Base-by-base conservation (phyloP, 2,113 vertebrate species). In the Eublepharis macularius region DNA sequence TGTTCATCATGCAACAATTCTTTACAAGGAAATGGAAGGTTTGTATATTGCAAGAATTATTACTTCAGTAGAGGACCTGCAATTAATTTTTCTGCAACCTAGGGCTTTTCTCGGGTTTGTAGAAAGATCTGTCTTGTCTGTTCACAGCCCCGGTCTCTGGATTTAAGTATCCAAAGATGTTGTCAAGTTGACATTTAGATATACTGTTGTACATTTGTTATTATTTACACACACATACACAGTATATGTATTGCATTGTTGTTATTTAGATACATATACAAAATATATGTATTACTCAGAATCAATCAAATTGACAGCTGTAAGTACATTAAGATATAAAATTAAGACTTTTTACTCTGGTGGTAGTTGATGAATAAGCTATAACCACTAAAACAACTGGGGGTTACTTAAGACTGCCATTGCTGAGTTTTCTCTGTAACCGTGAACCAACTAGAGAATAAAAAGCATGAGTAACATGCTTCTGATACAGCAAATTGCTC, bases 401-500 rank as follows among this genome's bases (percentile, higher is more conserved):
- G 19, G 79, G 84, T 87, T 76, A n/a, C n/a, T n/a, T n/a, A 69
- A 75, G 24, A 47, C 41, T 83, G 70, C 85, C 32, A 80, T 91
- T 88, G 79, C 89, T 47, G 89, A 89, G 43, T 47, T 83, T 93
- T 91, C 90, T 88, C 6, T 63, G 77, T 82, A 86, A 81, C 89
- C 86, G 82, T 88, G 76, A 91, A 84, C 77, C 91, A 93, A 92
- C 34, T 78, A 69, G 57, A 87, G 91, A 94, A 91, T 82, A 87
- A 95, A 78, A 94, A 89, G 43, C 32, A 36, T 68, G 89, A 91
- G 89, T 86, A 93, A 91, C 89, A 91, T 78, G 90, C 90, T 94
- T 95, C 93, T 94, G 92, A 94, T 96, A 87, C 73, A 92, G 87
- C 87, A 95, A 96, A 96, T 95, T 93, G 89, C 41, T 95, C 92